Percentiles rank a stretch among this genome's conserved stretches.
These are phyloP conservation scores for Eublepharis macularius DNA, from an alignment of 2,113 vertebrate genomes.

Conservation along the genomic window DNA sequence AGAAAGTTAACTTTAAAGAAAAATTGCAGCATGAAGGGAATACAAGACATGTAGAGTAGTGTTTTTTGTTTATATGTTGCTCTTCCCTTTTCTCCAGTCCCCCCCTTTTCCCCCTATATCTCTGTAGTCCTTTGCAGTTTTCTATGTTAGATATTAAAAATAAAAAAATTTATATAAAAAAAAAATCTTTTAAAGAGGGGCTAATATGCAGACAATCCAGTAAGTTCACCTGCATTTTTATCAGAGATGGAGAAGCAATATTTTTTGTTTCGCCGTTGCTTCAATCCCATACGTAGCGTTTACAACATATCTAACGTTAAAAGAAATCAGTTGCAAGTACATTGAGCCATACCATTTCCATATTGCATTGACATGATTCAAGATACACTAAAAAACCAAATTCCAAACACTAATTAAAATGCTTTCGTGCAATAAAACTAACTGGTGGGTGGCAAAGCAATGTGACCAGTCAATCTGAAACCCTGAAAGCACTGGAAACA, in stretches of 20 bases:
- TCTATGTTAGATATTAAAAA: no score
- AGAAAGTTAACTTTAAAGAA: no score
- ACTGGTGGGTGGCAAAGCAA: constrained; percentile 38
- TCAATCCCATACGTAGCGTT: neutral
- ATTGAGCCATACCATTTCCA: neutral
- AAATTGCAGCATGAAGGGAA: no score
- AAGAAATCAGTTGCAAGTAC: neutral
- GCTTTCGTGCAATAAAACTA: constrained; percentile 27
- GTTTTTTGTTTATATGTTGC: no score
- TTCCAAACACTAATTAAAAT: constrained; percentile 32
- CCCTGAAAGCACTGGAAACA: constrained; percentile 34
- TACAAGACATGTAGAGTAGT: no score
- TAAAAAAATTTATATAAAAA: no score
- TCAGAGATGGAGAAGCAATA: neutral
- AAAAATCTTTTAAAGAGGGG: no score
- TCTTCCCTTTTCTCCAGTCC: no score
- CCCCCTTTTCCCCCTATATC: no score
- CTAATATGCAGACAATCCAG: neutral
- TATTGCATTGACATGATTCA: constrained; percentile 27
- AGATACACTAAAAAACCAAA: constrained; percentile 8
- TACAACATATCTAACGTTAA: neutral
- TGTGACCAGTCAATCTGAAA: constrained; percentile 37
- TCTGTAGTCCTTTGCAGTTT: no score
- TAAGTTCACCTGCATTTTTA: neutral
- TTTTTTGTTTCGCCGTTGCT: neutral